Evolutionary conservation across 2,888 invertebrate genomes (phyloP).

Genomic region (Catocala nupta): DNA sequence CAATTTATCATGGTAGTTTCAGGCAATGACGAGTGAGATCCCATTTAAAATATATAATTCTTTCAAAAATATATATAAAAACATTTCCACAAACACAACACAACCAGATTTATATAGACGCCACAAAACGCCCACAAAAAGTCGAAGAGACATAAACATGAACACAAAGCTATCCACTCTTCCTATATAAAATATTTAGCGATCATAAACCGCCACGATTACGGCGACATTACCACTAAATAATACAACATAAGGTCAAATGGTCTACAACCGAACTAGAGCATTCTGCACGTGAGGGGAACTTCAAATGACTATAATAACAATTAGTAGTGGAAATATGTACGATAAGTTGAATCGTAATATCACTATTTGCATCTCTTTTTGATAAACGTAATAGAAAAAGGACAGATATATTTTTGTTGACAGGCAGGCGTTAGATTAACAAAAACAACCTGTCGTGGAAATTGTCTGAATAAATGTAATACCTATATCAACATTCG

Average conservation of each 20-base stretch:
- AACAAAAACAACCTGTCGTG: no score
- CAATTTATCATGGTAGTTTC: no score
- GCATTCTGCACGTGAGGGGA: constrained; percentile 52
- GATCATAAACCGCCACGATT: constrained; percentile 34
- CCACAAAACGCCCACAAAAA: background rate
- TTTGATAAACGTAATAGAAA: background rate
- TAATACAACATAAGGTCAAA: constrained; percentile 33
- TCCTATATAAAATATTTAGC: constrained; percentile 34
- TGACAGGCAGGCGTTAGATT: no score
- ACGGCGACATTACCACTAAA: constrained; percentile 33
- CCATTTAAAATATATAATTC: no score
- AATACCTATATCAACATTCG: no score
- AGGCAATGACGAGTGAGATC: no score
- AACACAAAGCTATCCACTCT: constrained; percentile 13
- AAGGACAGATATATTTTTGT: no score
- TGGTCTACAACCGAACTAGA: constrained; percentile 36
- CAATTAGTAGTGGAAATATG: constrained; percentile 26
- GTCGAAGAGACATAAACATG: constrained; percentile 5
- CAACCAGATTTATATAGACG: no score
- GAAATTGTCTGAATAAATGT: no score
- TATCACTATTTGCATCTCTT: background rate
- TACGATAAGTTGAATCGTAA: no score
- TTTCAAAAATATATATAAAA: no score
- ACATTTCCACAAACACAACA: no score
- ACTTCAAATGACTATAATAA: constrained; percentile 40